Evolutionary conservation across 2,797 vertebrate genomes (phyloP).

Genomic region (Taenioides sp.): DNA sequence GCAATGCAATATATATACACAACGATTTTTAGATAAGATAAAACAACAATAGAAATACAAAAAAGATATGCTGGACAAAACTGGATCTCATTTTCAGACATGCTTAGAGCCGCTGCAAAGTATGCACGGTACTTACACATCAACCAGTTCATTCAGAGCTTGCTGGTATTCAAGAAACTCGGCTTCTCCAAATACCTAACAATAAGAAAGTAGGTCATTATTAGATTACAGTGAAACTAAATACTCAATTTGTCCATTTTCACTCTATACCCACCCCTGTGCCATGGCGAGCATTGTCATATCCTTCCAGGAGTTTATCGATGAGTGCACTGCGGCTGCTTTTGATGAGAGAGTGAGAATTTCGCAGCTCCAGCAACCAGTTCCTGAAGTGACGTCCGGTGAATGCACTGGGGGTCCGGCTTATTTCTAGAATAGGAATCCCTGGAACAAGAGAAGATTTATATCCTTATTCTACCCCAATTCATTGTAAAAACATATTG

Average conservation of each 20-base stretch:
- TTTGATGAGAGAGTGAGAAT: slow-evolving; percentile 86
- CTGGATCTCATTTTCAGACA: neutral
- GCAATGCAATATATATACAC: no score
- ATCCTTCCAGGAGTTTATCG: slow-evolving; percentile 90
- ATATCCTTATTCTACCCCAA: neutral
- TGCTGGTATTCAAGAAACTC: slow-evolving; percentile 91
- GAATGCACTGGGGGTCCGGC: slow-evolving; percentile 81
- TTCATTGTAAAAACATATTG: neutral
- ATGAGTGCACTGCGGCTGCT: slow-evolving; percentile 86
- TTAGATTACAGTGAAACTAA: neutral
- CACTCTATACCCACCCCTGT: slow-evolving; percentile 81
- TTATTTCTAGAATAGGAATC: slow-evolving; percentile 83
- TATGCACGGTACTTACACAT: slow-evolving; percentile 80
- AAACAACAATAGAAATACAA: neutral
- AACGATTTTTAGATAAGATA: neutral
- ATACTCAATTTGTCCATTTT: neutral
- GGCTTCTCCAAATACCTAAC: slow-evolving; percentile 86
- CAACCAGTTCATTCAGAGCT: slow-evolving; percentile 85
- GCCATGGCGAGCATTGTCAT: slow-evolving; percentile 89
- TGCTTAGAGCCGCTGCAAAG: neutral
- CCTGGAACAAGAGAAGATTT: slow-evolving; percentile 65
- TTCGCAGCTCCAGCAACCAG: slow-evolving; percentile 88
- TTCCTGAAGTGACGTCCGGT: slow-evolving; percentile 89
- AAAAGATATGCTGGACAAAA: neutral
- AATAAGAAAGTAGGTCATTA: slow-evolving; percentile 4